A percentile compares a stretch with the other conserved stretches of the same genome.
Conservation (phyloP, 2,888 invertebrate genomes). For the Conistra vaccinii region DNA sequence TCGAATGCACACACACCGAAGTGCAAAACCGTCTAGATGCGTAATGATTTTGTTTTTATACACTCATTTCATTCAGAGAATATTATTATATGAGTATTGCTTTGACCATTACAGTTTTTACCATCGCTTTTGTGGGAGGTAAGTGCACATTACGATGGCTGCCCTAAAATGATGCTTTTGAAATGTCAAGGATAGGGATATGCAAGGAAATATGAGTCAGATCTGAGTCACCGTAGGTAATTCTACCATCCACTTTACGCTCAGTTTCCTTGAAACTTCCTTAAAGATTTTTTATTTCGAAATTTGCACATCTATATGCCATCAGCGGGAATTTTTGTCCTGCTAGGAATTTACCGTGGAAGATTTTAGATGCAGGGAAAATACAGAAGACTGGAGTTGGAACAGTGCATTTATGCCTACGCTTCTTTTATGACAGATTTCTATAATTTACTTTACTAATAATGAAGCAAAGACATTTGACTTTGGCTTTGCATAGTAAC, state of each 20-base stretch:
- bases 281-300: constrained; percentile 38
- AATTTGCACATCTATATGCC: constrained; percentile 25
- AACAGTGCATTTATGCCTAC: not conserved
- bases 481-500: too few species aligned
- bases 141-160: constrained; percentile 42
- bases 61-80: constrained; percentile 52
- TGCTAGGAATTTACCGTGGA: constrained; percentile 28
- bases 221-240: constrained; percentile 45
- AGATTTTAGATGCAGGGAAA: not conserved
- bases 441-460: too few species aligned
- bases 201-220: constrained; percentile 61
- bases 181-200: constrained; percentile 63
- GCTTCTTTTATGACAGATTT: not conserved
- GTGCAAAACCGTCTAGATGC: constrained; percentile 40
- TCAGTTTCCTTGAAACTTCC: constrained; percentile 57
- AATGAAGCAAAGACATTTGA: too few species aligned
- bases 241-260: constrained; percentile 41
- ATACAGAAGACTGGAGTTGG: too few species aligned
- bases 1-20: constrained; percentile 18
- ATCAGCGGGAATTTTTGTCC: constrained; percentile 15
- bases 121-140: constrained; percentile 50
- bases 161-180: constrained; percentile 58
- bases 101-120: constrained; percentile 49
- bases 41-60: constrained; percentile 52
- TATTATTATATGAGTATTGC: constrained; percentile 37